A percentile compares a stretch with the other conserved stretches of the same genome.
Evolutionary conservation across 1,140 invertebrate species (phyloP).

Genomic region (Papilio helenus): DNA sequence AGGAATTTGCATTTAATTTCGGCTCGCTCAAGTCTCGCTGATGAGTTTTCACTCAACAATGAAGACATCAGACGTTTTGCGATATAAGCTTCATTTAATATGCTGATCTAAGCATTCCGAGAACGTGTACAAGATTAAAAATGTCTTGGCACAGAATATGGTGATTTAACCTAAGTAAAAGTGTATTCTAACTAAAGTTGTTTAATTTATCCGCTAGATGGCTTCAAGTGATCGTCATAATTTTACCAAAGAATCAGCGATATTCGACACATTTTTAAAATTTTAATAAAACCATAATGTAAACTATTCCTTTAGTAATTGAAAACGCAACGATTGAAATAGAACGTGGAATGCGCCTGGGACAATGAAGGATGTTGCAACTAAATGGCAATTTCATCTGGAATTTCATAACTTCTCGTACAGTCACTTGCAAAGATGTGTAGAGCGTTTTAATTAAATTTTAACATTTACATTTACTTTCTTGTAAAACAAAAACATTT

Average conservation of each 20-base stretch:
- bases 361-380: background rate
- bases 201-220: background rate
- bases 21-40: background rate
- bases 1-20: slow-evolving; percentile 22
- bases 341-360: background rate
- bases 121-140: background rate
- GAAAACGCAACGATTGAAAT: background rate
- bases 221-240: background rate
- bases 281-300: too few relatives aligned
- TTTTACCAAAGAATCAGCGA: too few relatives aligned
- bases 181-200: background rate
- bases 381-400: slow-evolving; percentile 7
- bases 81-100: background rate
- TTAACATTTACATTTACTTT: background rate
- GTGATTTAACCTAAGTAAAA: too few relatives aligned
- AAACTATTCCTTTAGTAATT: background rate
- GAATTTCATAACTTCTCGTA: slow-evolving; percentile 1
- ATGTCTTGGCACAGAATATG: too few relatives aligned
- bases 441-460: background rate
- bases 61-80: slow-evolving; percentile 7
- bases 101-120: background rate
- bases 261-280: too few relatives aligned
- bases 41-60: slow-evolving; percentile 9
- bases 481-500: background rate
- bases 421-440: background rate